Evolutionary conservation across 2,113 vertebrate genomes (phyloP).

Genomic region (Tichodroma muraria): DNA sequence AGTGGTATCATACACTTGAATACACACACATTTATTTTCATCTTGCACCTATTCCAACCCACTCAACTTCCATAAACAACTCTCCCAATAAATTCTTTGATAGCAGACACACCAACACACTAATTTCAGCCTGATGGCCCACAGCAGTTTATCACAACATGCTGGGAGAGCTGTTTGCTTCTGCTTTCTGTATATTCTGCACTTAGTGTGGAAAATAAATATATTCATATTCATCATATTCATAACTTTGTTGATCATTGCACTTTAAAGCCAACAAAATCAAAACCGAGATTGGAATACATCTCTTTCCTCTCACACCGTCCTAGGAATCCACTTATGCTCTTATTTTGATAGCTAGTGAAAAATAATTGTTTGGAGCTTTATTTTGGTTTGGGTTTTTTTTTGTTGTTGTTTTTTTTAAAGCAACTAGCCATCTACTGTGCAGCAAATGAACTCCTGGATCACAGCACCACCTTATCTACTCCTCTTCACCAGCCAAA

Average conservation of each 20-base stretch:
- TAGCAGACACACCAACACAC: not conserved
- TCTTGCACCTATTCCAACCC: not conserved
- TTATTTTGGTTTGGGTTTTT: not conserved
- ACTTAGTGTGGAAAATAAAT: not conserved
- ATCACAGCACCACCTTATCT: not conserved
- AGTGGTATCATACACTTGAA: not conserved
- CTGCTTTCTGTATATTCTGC: not conserved
- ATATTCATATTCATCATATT: not conserved
- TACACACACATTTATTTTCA: not conserved
- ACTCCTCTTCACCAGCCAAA: not conserved
- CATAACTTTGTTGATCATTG: not conserved
- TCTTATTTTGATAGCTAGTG: not conserved
- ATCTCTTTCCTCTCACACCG: not conserved
- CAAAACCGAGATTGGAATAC: not conserved
- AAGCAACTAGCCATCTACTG: not conserved
- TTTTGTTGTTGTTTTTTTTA: not conserved
- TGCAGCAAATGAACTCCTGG: not conserved
- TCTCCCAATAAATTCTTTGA: not conserved
- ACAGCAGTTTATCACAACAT: not conserved
- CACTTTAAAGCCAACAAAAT: not conserved
- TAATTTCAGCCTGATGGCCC: not conserved
- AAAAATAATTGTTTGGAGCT: not conserved
- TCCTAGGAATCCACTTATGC: not conserved
- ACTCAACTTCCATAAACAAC: not conserved
- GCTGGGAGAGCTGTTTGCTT: not conserved